phyloP scores from a whole-genome alignment of 2,113 vertebrate species.

The Ursus arctos region DNA sequence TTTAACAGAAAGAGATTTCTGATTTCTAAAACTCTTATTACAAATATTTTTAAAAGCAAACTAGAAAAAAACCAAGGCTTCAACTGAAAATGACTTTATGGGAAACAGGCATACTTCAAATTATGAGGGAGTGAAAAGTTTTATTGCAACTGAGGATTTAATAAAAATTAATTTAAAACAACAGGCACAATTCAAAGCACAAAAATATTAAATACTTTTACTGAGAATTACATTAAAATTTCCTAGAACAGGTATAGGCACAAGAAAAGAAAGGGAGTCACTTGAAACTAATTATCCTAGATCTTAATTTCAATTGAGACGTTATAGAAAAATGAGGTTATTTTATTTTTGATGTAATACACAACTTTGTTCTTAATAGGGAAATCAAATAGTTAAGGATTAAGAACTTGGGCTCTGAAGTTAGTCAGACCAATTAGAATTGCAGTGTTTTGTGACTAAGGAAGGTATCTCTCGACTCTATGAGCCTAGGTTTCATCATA shows the following conservation, averaged over 20 bases:
- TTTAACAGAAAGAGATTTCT: background rate
- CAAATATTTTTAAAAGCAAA: slow-evolving; percentile 20
- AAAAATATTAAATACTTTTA: background rate
- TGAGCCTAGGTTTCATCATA: background rate
- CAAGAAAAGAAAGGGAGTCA: background rate
- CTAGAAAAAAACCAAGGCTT: background rate
- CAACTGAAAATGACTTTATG: background rate
- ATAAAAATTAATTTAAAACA: background rate
- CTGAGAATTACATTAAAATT: background rate
- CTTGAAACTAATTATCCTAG: background rate
- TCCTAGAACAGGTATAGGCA: background rate
- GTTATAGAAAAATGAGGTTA: background rate
- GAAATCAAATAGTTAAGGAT: background rate
- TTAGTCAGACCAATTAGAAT: background rate
- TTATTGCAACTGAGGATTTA: background rate
- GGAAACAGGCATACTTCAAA: background rate
- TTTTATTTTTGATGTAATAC: background rate
- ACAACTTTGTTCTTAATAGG: background rate
- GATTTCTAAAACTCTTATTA: slow-evolving; percentile 7
- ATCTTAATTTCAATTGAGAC: background rate
- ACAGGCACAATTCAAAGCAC: background rate
- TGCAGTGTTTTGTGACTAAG: background rate
- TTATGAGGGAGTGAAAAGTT: background rate
- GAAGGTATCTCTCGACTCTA: background rate
- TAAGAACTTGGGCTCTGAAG: background rate